phyloP scores from a whole-genome alignment of 2,113 vertebrate species.

The Mastomys natalensis region DNA sequence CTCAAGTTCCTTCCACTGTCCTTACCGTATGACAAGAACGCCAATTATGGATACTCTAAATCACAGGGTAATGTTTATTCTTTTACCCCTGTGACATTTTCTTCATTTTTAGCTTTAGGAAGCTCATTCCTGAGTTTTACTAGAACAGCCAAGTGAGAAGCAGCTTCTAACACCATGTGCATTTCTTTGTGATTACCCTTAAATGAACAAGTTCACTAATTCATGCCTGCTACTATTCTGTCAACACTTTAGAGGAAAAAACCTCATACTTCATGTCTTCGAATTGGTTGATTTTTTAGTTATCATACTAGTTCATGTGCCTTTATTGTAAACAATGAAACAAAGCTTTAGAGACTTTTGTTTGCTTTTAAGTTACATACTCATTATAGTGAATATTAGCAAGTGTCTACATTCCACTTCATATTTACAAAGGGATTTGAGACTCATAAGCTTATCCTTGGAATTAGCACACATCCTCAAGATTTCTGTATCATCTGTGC shows the following conservation, averaged over 20 bases:
- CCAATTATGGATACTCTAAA: not conserved
- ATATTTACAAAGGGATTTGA: not conserved
- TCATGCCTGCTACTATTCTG: no score
- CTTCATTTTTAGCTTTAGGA: not conserved
- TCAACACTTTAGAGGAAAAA: not conserved
- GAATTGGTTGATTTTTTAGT: not conserved
- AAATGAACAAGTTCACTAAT: not conserved
- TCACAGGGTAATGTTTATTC: not conserved
- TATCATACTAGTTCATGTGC: not conserved
- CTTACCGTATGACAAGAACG: not conserved
- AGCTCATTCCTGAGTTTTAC: no score
- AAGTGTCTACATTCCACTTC: not conserved
- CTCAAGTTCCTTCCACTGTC: no score
- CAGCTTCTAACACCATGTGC: not conserved
- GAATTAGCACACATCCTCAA: not conserved
- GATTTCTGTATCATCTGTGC: not conserved
- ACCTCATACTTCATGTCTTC: not conserved
- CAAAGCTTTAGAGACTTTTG: not conserved
- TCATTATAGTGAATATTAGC: not conserved
- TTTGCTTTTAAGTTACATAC: not conserved
- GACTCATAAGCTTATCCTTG: not conserved
- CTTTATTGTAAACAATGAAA: not conserved
- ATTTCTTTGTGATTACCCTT: not conserved
- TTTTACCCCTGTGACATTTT: no score
- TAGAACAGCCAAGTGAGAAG: not conserved